Base-by-base conservation (phyloP, 92 coral and sea anemone species). In the Anthopleura xanthogrammica region DNA sequence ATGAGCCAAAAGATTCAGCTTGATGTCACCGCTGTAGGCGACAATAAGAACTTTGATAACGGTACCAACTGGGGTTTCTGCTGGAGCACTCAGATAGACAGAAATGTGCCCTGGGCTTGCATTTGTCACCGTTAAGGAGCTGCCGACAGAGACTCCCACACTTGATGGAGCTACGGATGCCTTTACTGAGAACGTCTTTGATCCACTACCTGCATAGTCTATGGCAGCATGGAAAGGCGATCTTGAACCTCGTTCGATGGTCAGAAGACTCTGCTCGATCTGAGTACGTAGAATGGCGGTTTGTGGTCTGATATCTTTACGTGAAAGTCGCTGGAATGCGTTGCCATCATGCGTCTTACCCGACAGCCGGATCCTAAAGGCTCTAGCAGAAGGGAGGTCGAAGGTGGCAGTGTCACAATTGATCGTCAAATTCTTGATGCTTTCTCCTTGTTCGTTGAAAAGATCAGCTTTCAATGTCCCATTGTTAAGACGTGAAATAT, bases 261-360 rank as follows among this genome's bases (percentile, higher is more conserved):
- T 80, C 55, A 80, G 70, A 41, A 89, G 85, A 65, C 62, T 77
- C 13, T 72, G 78, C 2, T 58, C 48, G 46, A 78, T 68, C 16
- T 86, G 73, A 1, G 82, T 14, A 4, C 92, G 89, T 48, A 91
- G 68, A 52, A 83, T 62, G 58, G 83, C 78, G 68, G 60, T 75
- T 42, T 87, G 87, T 7, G 94, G 92, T 43, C 16, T 84, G 75
- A 88, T 77, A 39, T 80, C 83, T 10, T 43, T 78, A 66, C 86
- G 94, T 7, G 94, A 91, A 41, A 91, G 71, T 76, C 94, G 83
- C 72, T 83, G 89, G 88, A 91, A 89, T 20, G 82, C 20, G 55
- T 79, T 13, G 13, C 94, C 92, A 10, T 13, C 73, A 36, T 71
- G 60, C 40, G 90, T 86, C 8, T 52, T 85, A 7, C 92, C 94